Evolutionary conservation across 2,888 invertebrate genomes (phyloP), one percentile per base, ranked within the genome.

Genomic region (Hirtodrosophila trivittata): DNA sequence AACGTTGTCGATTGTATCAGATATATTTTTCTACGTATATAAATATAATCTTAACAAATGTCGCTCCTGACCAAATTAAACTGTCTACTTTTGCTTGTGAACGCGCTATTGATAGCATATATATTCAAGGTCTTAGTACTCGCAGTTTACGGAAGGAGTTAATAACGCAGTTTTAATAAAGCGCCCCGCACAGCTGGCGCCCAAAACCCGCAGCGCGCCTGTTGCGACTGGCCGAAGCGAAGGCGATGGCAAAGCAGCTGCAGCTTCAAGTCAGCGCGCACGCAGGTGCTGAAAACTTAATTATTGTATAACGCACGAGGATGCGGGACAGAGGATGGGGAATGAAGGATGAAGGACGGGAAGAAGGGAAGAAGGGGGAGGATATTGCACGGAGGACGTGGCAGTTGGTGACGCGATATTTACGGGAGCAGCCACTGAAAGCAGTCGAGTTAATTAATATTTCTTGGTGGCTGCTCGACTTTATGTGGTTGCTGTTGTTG

Each of bases 221-320:
- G 62, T 3, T n/a, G 7, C 33, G 21, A 21, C 33, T 18, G 45
- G 38, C 50, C 38, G 41, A 39, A 41, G 55, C 57, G 42, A 62
- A 49, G 39, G 35, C 52, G 37, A 35, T 51, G 50, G 50, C 55
- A 39, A 33, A 45, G 59, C 67, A 57, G 47, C 68, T 63, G 59
- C 63, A 56, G 56, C 71, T 66, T 30, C 68, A 60, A 56, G 45
- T 54, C 57, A 56, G 82, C 66, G 63, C 70, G 55, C 74, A 77
- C 78, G 82, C 82, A 82, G 82, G 87, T 82, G 82, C 87, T 82
- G 82, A 82, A 85, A 87, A 85, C 85, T 85, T 82, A 82, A 87
- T 82, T 82, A 82, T 80, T 80, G 80, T 80, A 86, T 80, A 80
- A 86, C 86, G 84, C 86, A 86, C 57, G 66, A 57, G 25, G 74